Conservation (phyloP, 2,888 invertebrate genomes). For the Pyrrhia umbra region DNA sequence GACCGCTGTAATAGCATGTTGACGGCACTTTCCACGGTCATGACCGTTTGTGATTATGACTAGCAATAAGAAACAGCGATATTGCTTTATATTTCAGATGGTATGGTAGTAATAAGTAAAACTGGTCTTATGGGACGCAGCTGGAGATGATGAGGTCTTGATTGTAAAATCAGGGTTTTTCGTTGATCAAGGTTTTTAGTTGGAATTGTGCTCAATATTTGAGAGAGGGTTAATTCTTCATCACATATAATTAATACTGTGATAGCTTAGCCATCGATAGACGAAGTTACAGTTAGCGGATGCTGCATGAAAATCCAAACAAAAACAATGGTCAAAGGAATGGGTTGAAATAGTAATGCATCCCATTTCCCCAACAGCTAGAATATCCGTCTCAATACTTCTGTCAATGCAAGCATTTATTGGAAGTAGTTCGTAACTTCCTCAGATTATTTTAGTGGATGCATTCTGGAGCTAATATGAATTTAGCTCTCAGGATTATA, state of each 20-base stretch:
- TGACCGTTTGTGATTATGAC: conserved; percentile 80
- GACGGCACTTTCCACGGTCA: conserved; percentile 80
- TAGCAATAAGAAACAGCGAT: conserved; percentile 69
- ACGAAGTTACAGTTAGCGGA: not conserved
- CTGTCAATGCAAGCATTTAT: conserved; percentile 61
- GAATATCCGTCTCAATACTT: conserved; percentile 60
- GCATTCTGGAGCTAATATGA: conserved; percentile 59
- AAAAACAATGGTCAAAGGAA: conserved; percentile 12
- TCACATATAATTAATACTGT: conserved; percentile 15
- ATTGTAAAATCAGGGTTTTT: conserved; percentile 17
- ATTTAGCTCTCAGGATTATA: conserved; percentile 65
- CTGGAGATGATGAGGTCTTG: conserved; percentile 25
- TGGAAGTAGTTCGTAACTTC: conserved; percentile 57
- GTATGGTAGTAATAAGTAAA: conserved; percentile 18
- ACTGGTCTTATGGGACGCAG: conserved; percentile 25
- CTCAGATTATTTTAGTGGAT: conserved; percentile 60
- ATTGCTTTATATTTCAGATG: conserved; percentile 64
- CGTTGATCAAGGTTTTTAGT: not conserved
- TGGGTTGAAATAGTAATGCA: conserved; percentile 25
- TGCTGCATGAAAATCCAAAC: not conserved
- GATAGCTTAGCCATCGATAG: not conserved
- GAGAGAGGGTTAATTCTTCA: not conserved
- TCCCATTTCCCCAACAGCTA: conserved; percentile 16
- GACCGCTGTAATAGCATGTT: conserved; percentile 81
- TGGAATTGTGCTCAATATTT: conserved; percentile 10